These are phyloP conservation scores for Puma concolor DNA, from an alignment of 2,113 vertebrate genomes.

Conservation along the genomic window DNA sequence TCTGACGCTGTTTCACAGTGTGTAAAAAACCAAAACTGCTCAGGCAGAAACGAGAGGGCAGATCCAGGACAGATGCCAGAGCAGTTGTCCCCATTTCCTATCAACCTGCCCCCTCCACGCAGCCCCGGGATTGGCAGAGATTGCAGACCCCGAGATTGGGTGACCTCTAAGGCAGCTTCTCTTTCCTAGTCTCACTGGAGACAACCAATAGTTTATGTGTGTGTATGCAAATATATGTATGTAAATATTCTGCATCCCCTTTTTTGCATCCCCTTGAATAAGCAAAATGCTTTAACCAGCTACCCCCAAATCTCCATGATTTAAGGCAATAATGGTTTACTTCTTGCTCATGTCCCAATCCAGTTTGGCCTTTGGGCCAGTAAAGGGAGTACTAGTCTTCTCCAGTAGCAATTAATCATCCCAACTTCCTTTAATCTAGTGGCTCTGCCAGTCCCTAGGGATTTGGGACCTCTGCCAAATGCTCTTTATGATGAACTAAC, in stretches of 20 bases:
- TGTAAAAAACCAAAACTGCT: background rate
- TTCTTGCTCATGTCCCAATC: background rate
- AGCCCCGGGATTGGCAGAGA: background rate
- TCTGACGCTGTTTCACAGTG: background rate
- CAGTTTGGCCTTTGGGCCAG: background rate
- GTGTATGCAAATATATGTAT: background rate
- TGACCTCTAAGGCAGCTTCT: background rate
- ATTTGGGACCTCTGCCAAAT: background rate
- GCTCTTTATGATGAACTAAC: background rate
- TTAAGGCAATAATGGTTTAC: background rate
- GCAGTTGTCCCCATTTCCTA: background rate
- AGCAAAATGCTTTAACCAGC: background rate
- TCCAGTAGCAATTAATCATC: background rate
- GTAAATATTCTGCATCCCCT: background rate
- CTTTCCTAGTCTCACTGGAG: background rate
- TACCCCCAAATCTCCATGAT: background rate
- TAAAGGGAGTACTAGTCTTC: background rate
- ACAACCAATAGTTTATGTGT: background rate
- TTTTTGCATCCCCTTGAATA: background rate
- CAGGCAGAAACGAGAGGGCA: background rate
- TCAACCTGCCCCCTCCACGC: background rate
- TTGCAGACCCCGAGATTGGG: background rate
- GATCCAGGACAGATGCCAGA: background rate
- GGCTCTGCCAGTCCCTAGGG: background rate
- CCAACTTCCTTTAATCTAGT: background rate